A percentile compares a stretch with the other conserved stretches of the same genome.
phyloP scores from a whole-genome alignment of 2,888 invertebrate species.

The Priocnemis perturbator region DNA sequence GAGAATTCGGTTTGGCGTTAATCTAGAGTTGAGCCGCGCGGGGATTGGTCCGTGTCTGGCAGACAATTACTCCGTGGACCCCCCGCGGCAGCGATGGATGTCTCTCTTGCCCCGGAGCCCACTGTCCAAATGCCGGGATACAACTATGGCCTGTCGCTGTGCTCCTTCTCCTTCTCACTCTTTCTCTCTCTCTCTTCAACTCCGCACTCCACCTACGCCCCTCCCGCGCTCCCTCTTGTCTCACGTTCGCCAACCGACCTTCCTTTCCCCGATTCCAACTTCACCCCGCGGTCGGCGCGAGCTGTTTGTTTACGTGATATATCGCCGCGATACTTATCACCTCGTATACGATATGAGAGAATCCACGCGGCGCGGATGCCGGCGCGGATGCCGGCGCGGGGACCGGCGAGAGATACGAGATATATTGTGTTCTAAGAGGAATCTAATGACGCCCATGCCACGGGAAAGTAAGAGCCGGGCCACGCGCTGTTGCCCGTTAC shows the following conservation, averaged over 20 bases:
- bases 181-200: background rate
- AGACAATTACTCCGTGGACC: slow-evolving; percentile 73
- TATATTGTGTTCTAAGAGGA: slow-evolving; percentile 67
- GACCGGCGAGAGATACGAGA: slow-evolving; percentile 53
- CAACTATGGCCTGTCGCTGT: slow-evolving; percentile 39
- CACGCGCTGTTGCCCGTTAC: slow-evolving; percentile 2
- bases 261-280: slow-evolving; percentile 11
- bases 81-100: slow-evolving; percentile 73
- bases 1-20: slow-evolving; percentile 64
- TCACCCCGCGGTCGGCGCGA: slow-evolving; percentile 52
- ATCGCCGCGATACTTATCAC: slow-evolving; percentile 72
- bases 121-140: slow-evolving; percentile 16
- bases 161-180: slow-evolving; percentile 29
- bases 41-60: slow-evolving; percentile 69
- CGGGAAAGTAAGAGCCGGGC: slow-evolving; percentile 5
- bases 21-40: slow-evolving; percentile 51
- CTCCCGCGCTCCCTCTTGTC: slow-evolving; percentile 18
- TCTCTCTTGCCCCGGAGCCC: slow-evolving; percentile 66
- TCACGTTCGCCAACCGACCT: background rate
- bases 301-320: slow-evolving; percentile 73
- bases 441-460: slow-evolving; percentile 63
- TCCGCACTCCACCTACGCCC: background rate
- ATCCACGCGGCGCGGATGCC: slow-evolving; percentile 51
- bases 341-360: slow-evolving; percentile 61
- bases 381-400: too few relatives aligned